Evolutionary conservation across 2,113 vertebrate species (phyloP).

Genomic region (Pangasianodon hypophthalmus): DNA sequence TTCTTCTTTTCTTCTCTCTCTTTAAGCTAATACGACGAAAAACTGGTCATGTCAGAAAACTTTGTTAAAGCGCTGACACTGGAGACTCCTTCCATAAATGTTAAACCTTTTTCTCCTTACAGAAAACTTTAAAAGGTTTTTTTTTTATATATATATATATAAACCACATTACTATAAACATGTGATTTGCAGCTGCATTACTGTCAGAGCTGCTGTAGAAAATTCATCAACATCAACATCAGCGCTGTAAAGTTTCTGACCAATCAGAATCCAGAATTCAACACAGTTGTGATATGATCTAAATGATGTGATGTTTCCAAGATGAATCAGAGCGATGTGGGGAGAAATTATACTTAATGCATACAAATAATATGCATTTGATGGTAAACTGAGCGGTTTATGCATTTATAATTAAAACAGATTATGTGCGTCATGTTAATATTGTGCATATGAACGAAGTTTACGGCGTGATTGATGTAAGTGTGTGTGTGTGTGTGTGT

Average conservation of each 20-base stretch:
- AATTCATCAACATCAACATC: no score
- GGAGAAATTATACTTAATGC: not conserved
- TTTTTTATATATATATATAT: not conserved
- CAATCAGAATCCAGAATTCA: not conserved
- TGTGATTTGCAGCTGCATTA: not conserved
- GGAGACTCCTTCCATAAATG: no score
- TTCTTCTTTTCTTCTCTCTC: not conserved
- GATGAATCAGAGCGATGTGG: not conserved
- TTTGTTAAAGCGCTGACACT: no score
- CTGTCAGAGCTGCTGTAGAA: no score
- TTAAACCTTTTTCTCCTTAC: not conserved
- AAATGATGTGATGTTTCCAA: not conserved
- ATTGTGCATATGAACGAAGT: not conserved
- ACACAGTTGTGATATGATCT: not conserved
- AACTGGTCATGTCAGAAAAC: no score
- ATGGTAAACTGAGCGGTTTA: not conserved
- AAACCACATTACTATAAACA: not conserved
- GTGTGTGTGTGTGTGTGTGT: not conserved
- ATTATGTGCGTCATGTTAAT: not conserved
- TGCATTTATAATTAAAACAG: not conserved
- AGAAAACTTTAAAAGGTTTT: not conserved
- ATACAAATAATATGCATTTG: not conserved
- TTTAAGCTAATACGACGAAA: no score
- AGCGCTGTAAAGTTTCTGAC: not conserved
- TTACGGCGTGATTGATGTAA: not conserved